A percentile compares a stretch with the other conserved stretches of the same genome.
These are phyloP conservation scores for Drosophila subsilvestris DNA, from an alignment of 2,888 invertebrate genomes.

Conservation along the genomic window DNA sequence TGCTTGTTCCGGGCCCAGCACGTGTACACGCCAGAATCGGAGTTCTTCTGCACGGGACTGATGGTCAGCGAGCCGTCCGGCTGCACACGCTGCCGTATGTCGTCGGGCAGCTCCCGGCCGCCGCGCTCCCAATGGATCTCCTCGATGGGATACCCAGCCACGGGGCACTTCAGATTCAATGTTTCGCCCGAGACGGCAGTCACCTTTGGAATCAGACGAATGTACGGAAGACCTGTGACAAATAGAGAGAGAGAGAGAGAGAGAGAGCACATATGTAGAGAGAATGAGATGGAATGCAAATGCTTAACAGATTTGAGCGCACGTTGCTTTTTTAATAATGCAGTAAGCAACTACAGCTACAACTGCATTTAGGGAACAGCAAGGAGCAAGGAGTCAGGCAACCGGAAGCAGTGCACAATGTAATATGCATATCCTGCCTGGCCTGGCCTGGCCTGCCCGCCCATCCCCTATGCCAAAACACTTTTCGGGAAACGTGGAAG, in stretches of 20 bases:
- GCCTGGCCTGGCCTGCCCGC: too few species aligned
- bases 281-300: constrained; percentile 45
- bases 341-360: constrained; percentile 53
- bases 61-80: constrained; percentile 90
- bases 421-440: constrained; percentile 73
- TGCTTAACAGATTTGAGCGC: constrained; percentile 69
- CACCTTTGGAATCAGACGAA: constrained; percentile 91
- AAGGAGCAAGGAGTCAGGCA: constrained; percentile 16
- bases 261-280: constrained; percentile 4
- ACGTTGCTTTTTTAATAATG: constrained; percentile 73
- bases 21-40: constrained; percentile 91
- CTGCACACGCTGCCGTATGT: constrained; percentile 90
- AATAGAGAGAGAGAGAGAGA: background rate
- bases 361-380: constrained; percentile 1
- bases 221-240: constrained; percentile 89
- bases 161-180: constrained; percentile 90
- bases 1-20: constrained; percentile 92
- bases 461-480: constrained; percentile 53
- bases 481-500: constrained; percentile 69
- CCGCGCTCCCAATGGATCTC: constrained; percentile 92
- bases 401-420: constrained; percentile 59
- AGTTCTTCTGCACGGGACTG: constrained; percentile 89
- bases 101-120: constrained; percentile 90
- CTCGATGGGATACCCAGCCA: constrained; percentile 92
- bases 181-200: constrained; percentile 92